Percentiles rank a stretch among this genome's conserved stretches.
Conservation (phyloP, 2,888 invertebrate genomes). For the Calliphora vomitoria region DNA sequence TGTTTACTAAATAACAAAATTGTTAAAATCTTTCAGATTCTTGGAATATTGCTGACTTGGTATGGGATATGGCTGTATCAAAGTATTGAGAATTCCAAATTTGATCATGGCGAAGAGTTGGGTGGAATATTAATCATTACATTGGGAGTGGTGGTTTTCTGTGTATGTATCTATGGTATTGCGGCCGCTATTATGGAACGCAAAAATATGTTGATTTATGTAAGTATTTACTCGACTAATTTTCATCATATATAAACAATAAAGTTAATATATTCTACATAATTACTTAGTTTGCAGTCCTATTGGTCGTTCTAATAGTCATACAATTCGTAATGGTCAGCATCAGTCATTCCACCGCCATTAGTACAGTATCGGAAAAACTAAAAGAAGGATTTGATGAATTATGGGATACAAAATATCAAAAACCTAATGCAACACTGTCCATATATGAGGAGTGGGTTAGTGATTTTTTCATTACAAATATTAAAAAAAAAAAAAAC, state of each 20-base stretch:
- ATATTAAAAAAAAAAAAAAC: too few species aligned
- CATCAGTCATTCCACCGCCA: conserved; percentile 78
- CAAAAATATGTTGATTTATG: conserved; percentile 78
- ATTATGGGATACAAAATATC: conserved; percentile 77
- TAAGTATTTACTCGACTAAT: conserved; percentile 72
- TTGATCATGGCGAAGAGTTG: conserved; percentile 79
- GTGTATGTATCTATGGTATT: conserved; percentile 78
- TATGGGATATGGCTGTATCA: conserved; percentile 80
- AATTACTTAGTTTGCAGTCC: conserved; percentile 78
- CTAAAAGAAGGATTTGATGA: conserved; percentile 80
- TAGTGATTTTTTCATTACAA: conserved; percentile 22
- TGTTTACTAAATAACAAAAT: too few species aligned
- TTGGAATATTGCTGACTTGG: conserved; percentile 78
- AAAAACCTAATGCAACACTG: conserved; percentile 75
- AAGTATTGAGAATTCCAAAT: conserved; percentile 74
- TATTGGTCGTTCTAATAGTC: conserved; percentile 78
- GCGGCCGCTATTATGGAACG: conserved; percentile 76
- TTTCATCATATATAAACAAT: neutral
- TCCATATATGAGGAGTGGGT: conserved; percentile 80
- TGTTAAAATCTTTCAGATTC: conserved; percentile 74
- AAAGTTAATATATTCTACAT: neutral
- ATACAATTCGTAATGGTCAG: conserved; percentile 80
- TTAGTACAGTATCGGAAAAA: conserved; percentile 75
- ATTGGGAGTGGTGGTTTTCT: conserved; percentile 78
- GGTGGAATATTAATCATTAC: conserved; percentile 78